Evolutionary conservation across 53 echinoderm and acorn worm species (phyloP).

Genomic region (Echinometra lucunter): DNA sequence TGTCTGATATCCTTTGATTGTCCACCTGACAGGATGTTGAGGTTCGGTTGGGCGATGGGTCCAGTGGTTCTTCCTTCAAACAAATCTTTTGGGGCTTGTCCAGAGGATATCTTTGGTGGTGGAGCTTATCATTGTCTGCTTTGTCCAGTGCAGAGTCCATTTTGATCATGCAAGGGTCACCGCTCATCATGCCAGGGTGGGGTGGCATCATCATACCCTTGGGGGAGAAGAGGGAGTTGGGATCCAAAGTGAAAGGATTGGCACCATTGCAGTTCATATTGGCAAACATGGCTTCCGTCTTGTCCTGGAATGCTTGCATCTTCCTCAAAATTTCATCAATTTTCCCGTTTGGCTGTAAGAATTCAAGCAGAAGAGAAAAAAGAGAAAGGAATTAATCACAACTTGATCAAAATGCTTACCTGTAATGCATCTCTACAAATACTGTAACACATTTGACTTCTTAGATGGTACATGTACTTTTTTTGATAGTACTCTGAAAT

Average conservation of each 20-base stretch:
- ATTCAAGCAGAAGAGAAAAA: background rate
- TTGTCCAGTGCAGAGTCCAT: conserved; percentile 61
- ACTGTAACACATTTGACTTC: background rate
- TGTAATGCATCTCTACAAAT: background rate
- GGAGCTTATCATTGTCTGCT: conserved; percentile 61
- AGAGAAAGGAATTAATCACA: conserved; percentile 1
- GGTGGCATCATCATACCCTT: background rate
- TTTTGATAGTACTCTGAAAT: too few species aligned
- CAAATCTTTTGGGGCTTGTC: conserved; percentile 55
- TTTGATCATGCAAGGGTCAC: conserved; percentile 62
- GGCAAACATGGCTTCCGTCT: conserved; percentile 67
- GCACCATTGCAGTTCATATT: conserved; percentile 70
- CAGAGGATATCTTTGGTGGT: conserved; percentile 41
- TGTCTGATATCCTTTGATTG: conserved; percentile 66
- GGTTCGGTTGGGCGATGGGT: conserved; percentile 15
- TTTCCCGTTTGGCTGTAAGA: conserved; percentile 87
- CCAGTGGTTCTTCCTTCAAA: conserved; percentile 63
- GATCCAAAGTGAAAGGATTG: conserved; percentile 53
- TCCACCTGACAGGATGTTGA: conserved; percentile 64
- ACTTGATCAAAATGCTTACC: background rate
- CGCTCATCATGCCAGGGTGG: conserved; percentile 40
- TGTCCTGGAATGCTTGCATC: conserved; percentile 81
- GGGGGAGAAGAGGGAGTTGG: background rate
- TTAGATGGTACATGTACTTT: background rate
- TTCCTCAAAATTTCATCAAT: conserved; percentile 93